Evolutionary conservation across 2,888 invertebrate genomes (phyloP), one percentile per base, ranked within the genome.

Genomic region (Heteropelma amictum): DNA sequence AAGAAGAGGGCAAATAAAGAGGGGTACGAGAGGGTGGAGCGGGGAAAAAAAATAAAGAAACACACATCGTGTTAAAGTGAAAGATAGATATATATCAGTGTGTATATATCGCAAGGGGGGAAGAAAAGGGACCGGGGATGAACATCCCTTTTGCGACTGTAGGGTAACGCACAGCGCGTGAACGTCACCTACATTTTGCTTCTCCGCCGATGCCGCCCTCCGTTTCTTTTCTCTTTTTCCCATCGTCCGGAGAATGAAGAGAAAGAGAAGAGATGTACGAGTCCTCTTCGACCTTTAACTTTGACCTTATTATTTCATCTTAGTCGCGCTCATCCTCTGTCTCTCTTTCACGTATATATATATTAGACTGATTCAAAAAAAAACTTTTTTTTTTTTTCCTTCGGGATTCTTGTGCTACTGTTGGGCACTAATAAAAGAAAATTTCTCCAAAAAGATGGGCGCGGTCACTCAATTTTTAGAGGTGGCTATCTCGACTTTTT

Each of bases 111-210:
- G 23, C 17, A 4, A 38, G 35, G 35, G 56, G 17, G 28, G n/a
- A 12, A 21, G 26, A 12, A 12, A 12, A 63, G 14, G 47, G 19
- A 53, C 40, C 19, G 12, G 30, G 65, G 75, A 56, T 33, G 53
- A 35, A 51, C 33, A 61, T 64, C 58, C 60, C 60, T 14, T 42
- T 42, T 38, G 5, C 51, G 19, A n/a, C 10, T 26, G 6, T 49
- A 12, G 68, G 47, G 56, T 17, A 19, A 10, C 42, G 54, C 26
- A 28, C 21, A 54, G 47, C 49, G 63, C 77, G 58, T 67, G 77
- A 77, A 67, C 70, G 64, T 76, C 78, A 72, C 78, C 75, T 74
- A 72, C 78, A 76, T 73, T 71, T 60, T 77, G 71, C 65, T 77
- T 73, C 64, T 68, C 56, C 63, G 58, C 61, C 69, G 49, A 70